Evolutionary conservation across 1,140 invertebrate species (phyloP).

Genomic region (Leucophenga varia): DNA sequence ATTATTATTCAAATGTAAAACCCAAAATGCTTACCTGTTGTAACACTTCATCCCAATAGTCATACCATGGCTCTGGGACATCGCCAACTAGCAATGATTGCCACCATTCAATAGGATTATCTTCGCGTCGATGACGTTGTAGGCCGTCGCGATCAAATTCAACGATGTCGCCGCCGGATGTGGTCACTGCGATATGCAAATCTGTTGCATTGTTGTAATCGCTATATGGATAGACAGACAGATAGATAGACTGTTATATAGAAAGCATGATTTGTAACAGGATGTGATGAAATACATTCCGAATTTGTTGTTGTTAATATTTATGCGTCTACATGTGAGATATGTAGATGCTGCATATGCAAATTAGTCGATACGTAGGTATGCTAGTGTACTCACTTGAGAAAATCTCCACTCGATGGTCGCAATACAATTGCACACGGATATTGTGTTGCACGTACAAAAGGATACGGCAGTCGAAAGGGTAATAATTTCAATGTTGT

Average conservation of each 20-base stretch:
- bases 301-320: neutral
- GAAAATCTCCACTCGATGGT: slow-evolving; percentile 77
- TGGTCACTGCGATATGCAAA: slow-evolving; percentile 80
- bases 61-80: slow-evolving; percentile 66
- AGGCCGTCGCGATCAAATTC: slow-evolving; percentile 77
- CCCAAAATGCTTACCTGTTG: slow-evolving; percentile 58
- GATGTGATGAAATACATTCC: neutral
- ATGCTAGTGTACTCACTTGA: slow-evolving; percentile 73
- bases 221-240: slow-evolving; percentile 56
- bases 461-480: slow-evolving; percentile 78
- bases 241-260: neutral
- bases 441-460: slow-evolving; percentile 71
- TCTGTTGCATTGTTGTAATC: slow-evolving; percentile 77
- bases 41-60: slow-evolving; percentile 75
- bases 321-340: no score
- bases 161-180: slow-evolving; percentile 70
- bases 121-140: slow-evolving; percentile 49
- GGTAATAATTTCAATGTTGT: slow-evolving; percentile 60
- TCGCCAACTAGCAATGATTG: slow-evolving; percentile 72
- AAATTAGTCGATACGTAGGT: no score
- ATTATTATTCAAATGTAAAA: neutral
- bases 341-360: no score
- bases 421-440: slow-evolving; percentile 75
- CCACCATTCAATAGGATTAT: slow-evolving; percentile 58
- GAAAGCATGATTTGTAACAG: no score